Percentiles rank a stretch among this genome's conserved stretches.
Evolutionary conservation across 2,888 invertebrate genomes (phyloP).

Genomic region (Tetranychus truncatus): DNA sequence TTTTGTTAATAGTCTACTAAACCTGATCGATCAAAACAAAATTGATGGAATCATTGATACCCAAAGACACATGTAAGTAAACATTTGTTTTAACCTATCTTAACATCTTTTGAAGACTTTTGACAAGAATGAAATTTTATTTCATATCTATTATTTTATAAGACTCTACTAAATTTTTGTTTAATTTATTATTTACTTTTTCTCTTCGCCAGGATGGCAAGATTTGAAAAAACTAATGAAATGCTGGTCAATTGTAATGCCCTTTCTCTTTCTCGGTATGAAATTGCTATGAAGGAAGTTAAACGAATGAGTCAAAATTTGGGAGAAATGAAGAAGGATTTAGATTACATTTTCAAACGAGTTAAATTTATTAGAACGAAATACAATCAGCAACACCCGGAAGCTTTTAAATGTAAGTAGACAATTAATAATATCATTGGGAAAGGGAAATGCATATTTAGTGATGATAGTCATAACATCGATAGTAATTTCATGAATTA

Average conservation of each 20-base stretch:
- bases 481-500: not conserved
- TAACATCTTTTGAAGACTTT: too few relatives aligned
- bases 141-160: not conserved
- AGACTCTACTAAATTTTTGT: not conserved
- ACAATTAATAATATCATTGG: not conserved
- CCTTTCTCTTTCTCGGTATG: constrained; percentile 66
- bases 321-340: constrained; percentile 76
- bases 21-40: constrained; percentile 74
- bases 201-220: constrained; percentile 49
- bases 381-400: constrained; percentile 38
- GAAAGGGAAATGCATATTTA: not conserved
- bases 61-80: constrained; percentile 69
- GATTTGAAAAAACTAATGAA: constrained; percentile 97
- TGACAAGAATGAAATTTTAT: not conserved
- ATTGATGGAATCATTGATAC: constrained; percentile 72
- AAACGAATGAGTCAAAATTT: constrained; percentile 70
- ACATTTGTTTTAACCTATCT: not conserved
- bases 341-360: constrained; percentile 81
- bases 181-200: not conserved
- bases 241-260: constrained; percentile 94
- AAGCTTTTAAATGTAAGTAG: constrained; percentile 29
- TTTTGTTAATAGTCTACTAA: constrained; percentile 38
- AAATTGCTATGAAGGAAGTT: constrained; percentile 68
- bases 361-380: constrained; percentile 65
- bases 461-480: not conserved